Evolutionary conservation across 1,140 invertebrate species (phyloP), one percentile per base, ranked within the genome.

Genomic region (Pomphorhynchus laevis): DNA sequence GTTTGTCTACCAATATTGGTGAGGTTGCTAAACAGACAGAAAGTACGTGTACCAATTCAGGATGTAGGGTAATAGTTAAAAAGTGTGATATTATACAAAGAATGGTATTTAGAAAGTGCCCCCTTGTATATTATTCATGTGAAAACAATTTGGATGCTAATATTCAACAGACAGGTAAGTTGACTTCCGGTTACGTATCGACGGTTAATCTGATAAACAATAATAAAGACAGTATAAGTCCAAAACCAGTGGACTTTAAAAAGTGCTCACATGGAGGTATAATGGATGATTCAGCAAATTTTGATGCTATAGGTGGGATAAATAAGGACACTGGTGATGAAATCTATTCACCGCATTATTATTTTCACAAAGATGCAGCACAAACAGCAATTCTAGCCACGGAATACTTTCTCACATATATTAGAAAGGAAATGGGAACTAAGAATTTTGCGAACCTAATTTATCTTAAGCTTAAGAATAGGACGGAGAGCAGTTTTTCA

Each of bases 181-280:
- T 42, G 2, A 20, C 34, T 6, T 36, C 23, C 33, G 40, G 40
- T 11, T n/a, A n/a, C n/a, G n/a, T n/a, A n/a, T n/a, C n/a, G n/a
- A n/a, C n/a, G n/a, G n/a, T n/a, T 27, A 24, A 25, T n/a, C 5
- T 5, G 5, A 8, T 14, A 34, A 20, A 34, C n/a, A 20, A 20
- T 6, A 3, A 3, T n/a, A 32, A 32, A 12, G 12, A 16, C 17
- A 27, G 25, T 29, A 3, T 20, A 32, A 33, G 12, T 21, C n/a
- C 16, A 16, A 42, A 42, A 18, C 40, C 40, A 14, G 34, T 23
- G 17, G 11, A 29, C 16, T 16, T 17, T 23, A 36, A 36, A 24
- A 42, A 42, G 21, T 42, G 40, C 24, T 34, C 29, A 16, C 40
- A 41, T 22, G 40, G 40, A 18, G 31, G 32, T 20, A 29, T 41